A percentile compares a stretch with the other conserved stretches of the same genome.
Conservation (phyloP, 2,113 vertebrate species). For the Bungarus multicinctus region DNA sequence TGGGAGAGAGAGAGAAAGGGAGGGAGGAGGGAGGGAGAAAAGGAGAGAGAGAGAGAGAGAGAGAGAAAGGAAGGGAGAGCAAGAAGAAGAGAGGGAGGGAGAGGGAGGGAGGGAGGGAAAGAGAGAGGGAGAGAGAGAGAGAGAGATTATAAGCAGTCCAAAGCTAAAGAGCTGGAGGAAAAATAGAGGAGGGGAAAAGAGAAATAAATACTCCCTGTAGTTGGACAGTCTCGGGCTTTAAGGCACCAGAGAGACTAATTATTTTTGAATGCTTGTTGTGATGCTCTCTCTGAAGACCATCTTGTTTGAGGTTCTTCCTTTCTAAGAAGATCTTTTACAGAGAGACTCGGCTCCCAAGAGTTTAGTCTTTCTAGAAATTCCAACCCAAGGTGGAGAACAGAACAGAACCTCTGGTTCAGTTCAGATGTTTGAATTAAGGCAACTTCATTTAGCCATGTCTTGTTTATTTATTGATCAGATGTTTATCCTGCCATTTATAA, state of each 20-base stretch:
- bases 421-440: background rate
- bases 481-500: too few relatives aligned
- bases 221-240: background rate
- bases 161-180: background rate
- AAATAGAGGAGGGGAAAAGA: background rate
- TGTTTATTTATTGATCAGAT: background rate
- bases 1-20: background rate
- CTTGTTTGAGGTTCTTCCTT: background rate
- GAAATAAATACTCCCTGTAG: background rate
- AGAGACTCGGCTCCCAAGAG: background rate
- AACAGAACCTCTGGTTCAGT: background rate
- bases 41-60: too few relatives aligned
- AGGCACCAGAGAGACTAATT: background rate
- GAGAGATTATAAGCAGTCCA: conserved; percentile 12
- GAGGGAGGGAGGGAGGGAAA: background rate
- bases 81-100: background rate
- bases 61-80: background rate
- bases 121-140: too few relatives aligned
- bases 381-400: background rate
- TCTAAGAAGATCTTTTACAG: background rate
- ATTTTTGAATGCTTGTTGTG: background rate
- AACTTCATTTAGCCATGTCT: background rate
- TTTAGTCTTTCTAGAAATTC: background rate
- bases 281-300: fast-evolving
- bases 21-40: background rate